Evolutionary conservation across 2,113 vertebrate genomes (phyloP), one percentile per base, ranked within the genome.

Genomic region (Nerophis ophidion): DNA sequence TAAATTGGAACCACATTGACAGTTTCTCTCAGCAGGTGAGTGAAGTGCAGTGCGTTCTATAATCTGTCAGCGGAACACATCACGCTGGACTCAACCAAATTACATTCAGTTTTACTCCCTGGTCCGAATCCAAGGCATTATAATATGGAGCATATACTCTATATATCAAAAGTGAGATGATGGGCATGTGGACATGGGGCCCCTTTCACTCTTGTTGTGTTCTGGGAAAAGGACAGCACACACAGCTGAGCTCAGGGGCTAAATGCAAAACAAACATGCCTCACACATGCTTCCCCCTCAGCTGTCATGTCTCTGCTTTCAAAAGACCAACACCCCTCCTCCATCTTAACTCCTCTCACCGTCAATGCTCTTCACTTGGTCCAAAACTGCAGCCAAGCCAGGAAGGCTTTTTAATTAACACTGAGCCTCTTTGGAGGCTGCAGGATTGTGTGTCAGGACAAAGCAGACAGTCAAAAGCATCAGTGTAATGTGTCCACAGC

Each of bases 261-360:
- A 90, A 88, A 90, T 87, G 88, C 83, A 89, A 91, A 91, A 91
- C 88, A 91, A 91, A 91, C 89, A 91, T 82, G 83, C 85, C 85
- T 87, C 70, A 84, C 83, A 86, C 85, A 90, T 86, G 86, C 85
- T 89, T 87, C 84, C 81, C 38, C 77, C 79, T 90, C 88, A 91
- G 90, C 90, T 90, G 89, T 89, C 89, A 85, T 83, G 86, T 85
- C 82, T 91, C 86, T 77, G 80, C 86, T 89, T 91, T 89, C 89
- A 89, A 86, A 88, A 80, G 75, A 65, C 8, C 60, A 19, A 65
- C 50, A 48, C 46, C 55, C 56, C 34, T 54, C 38, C 63, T 44
- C 26, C 40, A 12, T 44, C 2, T 33, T 66, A 19, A 26, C 36
- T 49, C 53, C 45, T 62, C 15, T 54, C 56, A 35, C 60, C 63